Percentiles rank a stretch among this genome's conserved stretches.
These are phyloP conservation scores for Hippocampus comes DNA, from an alignment of 2,113 vertebrate species.

Conservation along the genomic window DNA sequence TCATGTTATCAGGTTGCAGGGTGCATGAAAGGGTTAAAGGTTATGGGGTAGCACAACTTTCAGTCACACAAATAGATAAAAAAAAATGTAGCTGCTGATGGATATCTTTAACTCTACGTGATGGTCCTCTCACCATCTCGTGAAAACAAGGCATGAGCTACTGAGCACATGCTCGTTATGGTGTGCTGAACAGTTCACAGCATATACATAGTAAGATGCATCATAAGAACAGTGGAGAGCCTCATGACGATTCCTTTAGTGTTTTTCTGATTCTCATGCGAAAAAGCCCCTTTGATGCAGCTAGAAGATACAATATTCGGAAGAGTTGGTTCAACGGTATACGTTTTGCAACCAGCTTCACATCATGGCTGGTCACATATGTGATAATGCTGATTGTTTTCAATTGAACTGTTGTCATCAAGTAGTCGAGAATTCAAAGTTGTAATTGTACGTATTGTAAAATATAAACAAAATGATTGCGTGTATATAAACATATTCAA, in stretches of 20 bases:
- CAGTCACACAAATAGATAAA: slow-evolving; percentile 14
- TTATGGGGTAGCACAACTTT: slow-evolving; percentile 22
- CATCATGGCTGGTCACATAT: slow-evolving; percentile 26
- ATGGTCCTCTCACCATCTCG: slow-evolving; percentile 47
- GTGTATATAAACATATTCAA: slow-evolving; percentile 36
- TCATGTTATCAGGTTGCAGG: too few species aligned
- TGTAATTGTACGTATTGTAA: slow-evolving; percentile 56
- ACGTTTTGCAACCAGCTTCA: slow-evolving; percentile 20
- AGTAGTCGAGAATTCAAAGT: slow-evolving; percentile 12
- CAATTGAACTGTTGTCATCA: slow-evolving; percentile 20
- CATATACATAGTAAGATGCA: slow-evolving; percentile 48
- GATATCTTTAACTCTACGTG: slow-evolving; percentile 39
- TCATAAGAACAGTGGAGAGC: slow-evolving; percentile 23
- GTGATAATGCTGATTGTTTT: slow-evolving; percentile 30
- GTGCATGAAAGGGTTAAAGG: slow-evolving; percentile 11
- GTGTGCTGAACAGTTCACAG: slow-evolving; percentile 55
- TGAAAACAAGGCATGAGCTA: slow-evolving; percentile 40
- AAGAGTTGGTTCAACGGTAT: slow-evolving; percentile 23
- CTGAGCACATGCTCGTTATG: slow-evolving; percentile 35
- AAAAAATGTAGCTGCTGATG: slow-evolving; percentile 1
- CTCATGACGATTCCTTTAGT: slow-evolving; percentile 73
- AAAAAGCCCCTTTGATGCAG: slow-evolving; percentile 39
- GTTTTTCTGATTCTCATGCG: slow-evolving; percentile 49
- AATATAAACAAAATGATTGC: slow-evolving; percentile 33
- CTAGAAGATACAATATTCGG: slow-evolving; percentile 29